Conservation (phyloP, 2,888 invertebrate genomes). For the Bombyx huttoni region DNA sequence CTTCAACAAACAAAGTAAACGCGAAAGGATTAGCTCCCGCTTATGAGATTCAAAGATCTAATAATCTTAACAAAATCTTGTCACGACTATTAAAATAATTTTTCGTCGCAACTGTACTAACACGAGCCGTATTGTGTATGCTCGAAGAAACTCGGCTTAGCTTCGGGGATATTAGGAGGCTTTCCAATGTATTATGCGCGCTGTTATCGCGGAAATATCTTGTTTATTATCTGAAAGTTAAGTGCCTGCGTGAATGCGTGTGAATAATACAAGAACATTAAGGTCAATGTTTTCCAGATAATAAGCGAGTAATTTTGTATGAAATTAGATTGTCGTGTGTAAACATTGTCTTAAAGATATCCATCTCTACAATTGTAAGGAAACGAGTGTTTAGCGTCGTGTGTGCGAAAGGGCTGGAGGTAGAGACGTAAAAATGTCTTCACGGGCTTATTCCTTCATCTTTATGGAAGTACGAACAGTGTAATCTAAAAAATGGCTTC, state of each 20-base stretch:
- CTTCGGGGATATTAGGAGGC: conserved; percentile 15
- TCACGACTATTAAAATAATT: background rate
- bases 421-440: too few species aligned
- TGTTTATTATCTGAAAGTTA: conserved; percentile 24
- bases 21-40: too few species aligned
- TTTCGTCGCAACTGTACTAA: background rate
- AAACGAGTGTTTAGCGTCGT: too few species aligned
- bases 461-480: too few species aligned
- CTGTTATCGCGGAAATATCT: conserved; percentile 24
- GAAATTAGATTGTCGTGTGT: background rate
- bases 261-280: conserved; percentile 8
- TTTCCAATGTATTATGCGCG: conserved; percentile 29
- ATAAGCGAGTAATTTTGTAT: conserved; percentile 9
- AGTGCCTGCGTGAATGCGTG: conserved; percentile 12
- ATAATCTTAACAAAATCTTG: too few species aligned
- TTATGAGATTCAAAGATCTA: too few species aligned
- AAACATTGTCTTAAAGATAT: background rate
- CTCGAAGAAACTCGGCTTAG: conserved; percentile 14
- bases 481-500: too few species aligned
- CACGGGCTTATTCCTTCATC: too few species aligned
- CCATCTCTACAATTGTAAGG: background rate
- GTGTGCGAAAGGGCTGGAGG: too few species aligned
- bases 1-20: too few species aligned
- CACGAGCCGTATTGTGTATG: conserved; percentile 10
- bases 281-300: conserved; percentile 16